Conservation (phyloP, 2,888 invertebrate genomes). For the Baronia brevicornis region DNA sequence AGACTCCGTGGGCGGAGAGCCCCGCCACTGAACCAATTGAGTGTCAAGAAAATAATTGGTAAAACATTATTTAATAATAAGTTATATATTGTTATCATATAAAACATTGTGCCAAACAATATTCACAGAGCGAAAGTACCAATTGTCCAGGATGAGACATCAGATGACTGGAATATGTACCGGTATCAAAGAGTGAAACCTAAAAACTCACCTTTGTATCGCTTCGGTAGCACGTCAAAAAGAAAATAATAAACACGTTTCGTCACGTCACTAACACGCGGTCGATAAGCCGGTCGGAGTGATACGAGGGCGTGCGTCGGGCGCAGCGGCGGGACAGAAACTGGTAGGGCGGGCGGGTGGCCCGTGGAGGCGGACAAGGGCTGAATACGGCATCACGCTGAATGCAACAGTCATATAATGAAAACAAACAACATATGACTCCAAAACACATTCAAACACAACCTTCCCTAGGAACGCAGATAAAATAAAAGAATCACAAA, state of each 20-base stretch:
- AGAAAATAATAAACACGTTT: conserved; percentile 34
- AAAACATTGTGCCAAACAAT: too few relatives aligned
- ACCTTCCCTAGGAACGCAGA: too few relatives aligned
- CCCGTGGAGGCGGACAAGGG: conserved; percentile 22
- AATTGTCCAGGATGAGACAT: too few relatives aligned
- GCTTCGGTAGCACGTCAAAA: conserved; percentile 17
- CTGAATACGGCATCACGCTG: conserved; percentile 23
- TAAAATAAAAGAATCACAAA: too few relatives aligned
- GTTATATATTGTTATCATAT: too few relatives aligned
- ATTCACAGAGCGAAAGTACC: too few relatives aligned
- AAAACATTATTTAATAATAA: too few relatives aligned
- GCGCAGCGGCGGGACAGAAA: conserved; percentile 35
- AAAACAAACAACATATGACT: conserved; percentile 13
- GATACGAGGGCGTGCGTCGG: conserved; percentile 39
- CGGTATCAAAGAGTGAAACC: too few relatives aligned
- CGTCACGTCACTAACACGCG: conserved; percentile 38
- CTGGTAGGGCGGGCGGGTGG: conserved; percentile 50
- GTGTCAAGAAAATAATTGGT: too few relatives aligned
- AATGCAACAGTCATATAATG: conserved; percentile 2
- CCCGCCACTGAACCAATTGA: too few relatives aligned
- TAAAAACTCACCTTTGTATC: conserved; percentile 14
- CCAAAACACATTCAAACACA: conserved; percentile 1
- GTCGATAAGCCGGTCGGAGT: conserved; percentile 31
- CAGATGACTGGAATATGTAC: too few relatives aligned
- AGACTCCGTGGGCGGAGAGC: too few relatives aligned